phyloP scores from a whole-genome alignment of 1,140 invertebrate genomes.

The Rhopalosiphum maidis region DNA sequence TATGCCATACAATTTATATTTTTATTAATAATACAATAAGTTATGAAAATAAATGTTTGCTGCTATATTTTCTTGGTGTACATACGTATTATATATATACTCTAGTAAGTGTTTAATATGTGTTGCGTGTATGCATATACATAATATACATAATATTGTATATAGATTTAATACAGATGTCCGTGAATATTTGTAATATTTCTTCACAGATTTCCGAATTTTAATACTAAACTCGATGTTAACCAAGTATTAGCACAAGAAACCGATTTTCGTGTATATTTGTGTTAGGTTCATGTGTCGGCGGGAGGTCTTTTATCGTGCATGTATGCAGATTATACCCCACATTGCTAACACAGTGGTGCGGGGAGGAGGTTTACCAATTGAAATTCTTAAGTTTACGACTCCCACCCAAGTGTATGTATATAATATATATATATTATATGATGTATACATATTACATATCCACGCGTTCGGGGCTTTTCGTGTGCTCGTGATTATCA shows the following conservation, averaged over 20 bases:
- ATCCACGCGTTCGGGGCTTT: background rate
- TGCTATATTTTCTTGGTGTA: too few species aligned
- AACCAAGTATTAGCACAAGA: background rate
- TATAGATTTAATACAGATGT: too few species aligned
- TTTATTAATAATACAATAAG: too few species aligned
- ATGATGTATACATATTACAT: background rate
- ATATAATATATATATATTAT: background rate
- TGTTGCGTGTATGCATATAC: too few species aligned
- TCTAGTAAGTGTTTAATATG: too few species aligned
- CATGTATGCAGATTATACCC: background rate
- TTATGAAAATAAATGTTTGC: too few species aligned
- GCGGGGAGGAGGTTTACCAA: background rate
- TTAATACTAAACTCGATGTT: background rate
- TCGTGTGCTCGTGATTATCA: background rate
- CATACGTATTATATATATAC: too few species aligned
- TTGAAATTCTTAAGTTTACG: conserved; percentile 49
- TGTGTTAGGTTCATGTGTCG: background rate
- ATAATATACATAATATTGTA: too few species aligned
- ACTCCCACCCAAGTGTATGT: background rate
- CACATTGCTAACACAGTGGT: background rate
- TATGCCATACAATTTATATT: too few species aligned
- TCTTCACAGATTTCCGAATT: background rate
- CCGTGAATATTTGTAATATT: background rate
- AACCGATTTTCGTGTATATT: background rate
- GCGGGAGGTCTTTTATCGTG: background rate